Base-by-base conservation (phyloP, 2,797 vertebrate genomes). In the Betta splendens region DNA sequence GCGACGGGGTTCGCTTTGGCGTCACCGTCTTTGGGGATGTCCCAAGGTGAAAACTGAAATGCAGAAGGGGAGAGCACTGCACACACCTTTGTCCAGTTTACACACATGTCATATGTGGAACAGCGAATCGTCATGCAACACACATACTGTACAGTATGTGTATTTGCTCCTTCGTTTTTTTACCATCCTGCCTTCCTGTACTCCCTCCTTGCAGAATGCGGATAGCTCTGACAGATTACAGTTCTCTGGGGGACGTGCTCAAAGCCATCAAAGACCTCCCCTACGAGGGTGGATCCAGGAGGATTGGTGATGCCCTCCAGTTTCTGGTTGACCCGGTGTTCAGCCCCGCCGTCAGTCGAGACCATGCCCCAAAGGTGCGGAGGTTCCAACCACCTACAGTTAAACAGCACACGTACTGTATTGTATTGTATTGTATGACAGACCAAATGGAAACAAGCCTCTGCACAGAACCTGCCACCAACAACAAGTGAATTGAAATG, bases 1-100 rank as follows among this genome's bases (percentile, higher is more conserved):
- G 67, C 9, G 92, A 92, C 40, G 94, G 94, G 0, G 69, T 94
- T 54, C 93, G 90, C n/a, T 93, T 96, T 50, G 94, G 93, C 2
- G 91, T 96, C 74, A 93, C 91, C 0, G 75, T 94, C 68, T 96
- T 92, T 5, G 88, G 89, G 38, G 92, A 94, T 35, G 43, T 89
- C 26, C 80, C 94, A 2, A 94, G 93, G 95, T 96, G 79, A 57
- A 50, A 53, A 12, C 17, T 3, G n/a, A 51, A 13, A 6, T 18
- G 11, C 22, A 42, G 18, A 20, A 22, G 5, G 1, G 9, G 13
- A 6, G 9, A 8, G 25, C 28, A 23, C 26, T 4, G 15, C 1
- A 39, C 15, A 35, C n/a, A 48, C 13, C 16, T 36, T 16, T 22
- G 8, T 20, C 26, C 5, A 6, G 35, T 37, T n/a, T n/a, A n/a